Evolutionary conservation across 2,797 vertebrate species (phyloP).

Genomic region (Sebastes reedi): DNA sequence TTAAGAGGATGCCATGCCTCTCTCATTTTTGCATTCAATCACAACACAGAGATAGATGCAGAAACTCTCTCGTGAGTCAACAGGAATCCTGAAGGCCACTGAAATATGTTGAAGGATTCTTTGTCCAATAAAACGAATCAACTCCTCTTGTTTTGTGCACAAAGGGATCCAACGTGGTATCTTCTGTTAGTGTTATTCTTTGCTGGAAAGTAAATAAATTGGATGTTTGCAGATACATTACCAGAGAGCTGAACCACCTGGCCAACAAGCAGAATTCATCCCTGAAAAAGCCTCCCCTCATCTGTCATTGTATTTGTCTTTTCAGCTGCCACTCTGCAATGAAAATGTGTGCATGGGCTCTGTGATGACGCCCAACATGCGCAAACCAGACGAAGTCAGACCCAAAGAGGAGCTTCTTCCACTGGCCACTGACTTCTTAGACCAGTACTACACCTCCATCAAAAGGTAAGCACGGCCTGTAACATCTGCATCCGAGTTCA

Average conservation of each 20-base stretch:
- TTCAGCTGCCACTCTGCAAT: constrained; percentile 87
- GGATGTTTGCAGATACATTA: constrained; percentile 9
- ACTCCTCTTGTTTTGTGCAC: background rate
- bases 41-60: background rate
- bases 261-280: background rate
- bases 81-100: background rate
- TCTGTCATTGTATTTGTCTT: background rate
- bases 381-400: constrained; percentile 88
- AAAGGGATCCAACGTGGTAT: background rate
- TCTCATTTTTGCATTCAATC: background rate
- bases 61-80: background rate
- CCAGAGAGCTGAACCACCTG: background rate
- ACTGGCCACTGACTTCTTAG: constrained; percentile 94
- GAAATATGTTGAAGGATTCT: background rate
- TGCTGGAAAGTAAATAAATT: constrained; percentile 1
- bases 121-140: background rate
- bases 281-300: background rate
- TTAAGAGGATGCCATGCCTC: constrained; percentile 15
- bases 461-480: constrained; percentile 85
- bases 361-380: constrained; percentile 85
- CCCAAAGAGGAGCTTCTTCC: constrained; percentile 89
- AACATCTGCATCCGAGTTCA: background rate
- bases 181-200: background rate
- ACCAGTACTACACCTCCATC: constrained; percentile 97
- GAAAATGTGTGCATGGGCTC: constrained; percentile 93